Percentiles rank a stretch among this genome's conserved stretches.
Evolutionary conservation across 1,140 invertebrate species (phyloP).

Genomic region (Papilio glaucus): DNA sequence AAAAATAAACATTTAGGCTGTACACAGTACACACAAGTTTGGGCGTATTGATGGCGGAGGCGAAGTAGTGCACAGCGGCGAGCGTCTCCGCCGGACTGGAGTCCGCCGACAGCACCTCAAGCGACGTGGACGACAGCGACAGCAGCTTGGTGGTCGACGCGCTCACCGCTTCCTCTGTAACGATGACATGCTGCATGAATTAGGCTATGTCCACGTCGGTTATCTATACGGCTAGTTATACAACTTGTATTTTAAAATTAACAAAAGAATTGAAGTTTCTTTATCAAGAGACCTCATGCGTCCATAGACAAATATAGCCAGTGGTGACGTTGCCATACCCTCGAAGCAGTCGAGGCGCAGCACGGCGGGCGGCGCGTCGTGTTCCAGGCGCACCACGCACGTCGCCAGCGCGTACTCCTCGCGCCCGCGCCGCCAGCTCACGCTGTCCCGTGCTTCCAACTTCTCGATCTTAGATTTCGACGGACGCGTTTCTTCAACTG

Average conservation of each 20-base stretch:
- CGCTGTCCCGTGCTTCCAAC: not conserved
- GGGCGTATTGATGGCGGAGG: slow-evolving; percentile 53
- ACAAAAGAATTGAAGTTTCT: too few species aligned
- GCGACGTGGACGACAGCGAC: slow-evolving; percentile 43
- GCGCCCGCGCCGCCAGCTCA: slow-evolving; percentile 23
- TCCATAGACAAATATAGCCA: not conserved
- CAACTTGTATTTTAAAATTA: too few species aligned
- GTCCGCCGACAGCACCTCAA: slow-evolving; percentile 52
- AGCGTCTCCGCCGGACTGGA: slow-evolving; percentile 53
- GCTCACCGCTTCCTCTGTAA: slow-evolving; percentile 57
- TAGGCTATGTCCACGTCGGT: too few species aligned
- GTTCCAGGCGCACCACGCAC: slow-evolving; percentile 53
- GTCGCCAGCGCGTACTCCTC: slow-evolving; percentile 48
- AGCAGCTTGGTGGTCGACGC: slow-evolving; percentile 55
- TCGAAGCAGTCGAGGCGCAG: slow-evolving; percentile 54
- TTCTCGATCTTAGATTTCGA: not conserved
- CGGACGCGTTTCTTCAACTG: not conserved
- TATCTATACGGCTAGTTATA: too few species aligned
- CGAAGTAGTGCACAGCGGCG: slow-evolving; percentile 64
- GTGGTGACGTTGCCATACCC: slow-evolving; percentile 41
- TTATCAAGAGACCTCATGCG: too few species aligned
- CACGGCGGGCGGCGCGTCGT: slow-evolving; percentile 50
- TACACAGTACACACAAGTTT: slow-evolving; percentile 39
- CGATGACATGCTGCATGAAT: not conserved
- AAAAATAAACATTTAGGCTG: not conserved